Base-by-base conservation (phyloP, 2,888 invertebrate genomes). In the Melolontha melolontha region DNA sequence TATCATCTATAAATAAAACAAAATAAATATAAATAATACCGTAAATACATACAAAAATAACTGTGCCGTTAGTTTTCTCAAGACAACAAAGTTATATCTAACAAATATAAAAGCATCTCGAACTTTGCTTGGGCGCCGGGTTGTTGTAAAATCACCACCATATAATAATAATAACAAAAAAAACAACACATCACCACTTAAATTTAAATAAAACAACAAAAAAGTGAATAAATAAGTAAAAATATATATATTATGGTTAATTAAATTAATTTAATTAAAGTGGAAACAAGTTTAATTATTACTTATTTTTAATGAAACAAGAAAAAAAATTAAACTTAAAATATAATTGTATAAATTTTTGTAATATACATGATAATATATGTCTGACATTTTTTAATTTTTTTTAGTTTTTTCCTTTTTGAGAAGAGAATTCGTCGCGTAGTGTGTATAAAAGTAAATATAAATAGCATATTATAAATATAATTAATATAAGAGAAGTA, bases 281-380 rank as follows among this genome's bases (percentile, higher is more conserved):
- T 34, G 34, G 10, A 34, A 79, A 81, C 79, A 80, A 79, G 75
- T 80, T 80, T 79, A 79, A 79, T 80, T 79, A 79, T 78, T 75
- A 52, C 52, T 52, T 51, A 69, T 40, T 63, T 27, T 14, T 29
- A 12, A 70, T 68, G 71, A 72, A 70, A 72, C 54, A 57, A 39
- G 52, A 62, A 71, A 71, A 73, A 74, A 69, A 71, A 74, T 72
- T 73, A 74, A 80, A 80, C 79, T 79, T 79, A 80, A 75, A 81
- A 79, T 81, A 81, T 81, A 80, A 82, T 82, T 83, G 83, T 83
- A 83, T 84, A 84, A 82, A 84, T 84, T 83, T 84, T 84, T 84
- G 84, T 84, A 83, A 83, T 82, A 84, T 83, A 83, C 34, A 34
- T 29, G 29, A 29, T 6, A 34, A 34, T 34, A 34, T 34, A 34